Evolutionary conservation across 2,797 vertebrate genomes (phyloP).

Genomic region (Pantherophis vulpinus): DNA sequence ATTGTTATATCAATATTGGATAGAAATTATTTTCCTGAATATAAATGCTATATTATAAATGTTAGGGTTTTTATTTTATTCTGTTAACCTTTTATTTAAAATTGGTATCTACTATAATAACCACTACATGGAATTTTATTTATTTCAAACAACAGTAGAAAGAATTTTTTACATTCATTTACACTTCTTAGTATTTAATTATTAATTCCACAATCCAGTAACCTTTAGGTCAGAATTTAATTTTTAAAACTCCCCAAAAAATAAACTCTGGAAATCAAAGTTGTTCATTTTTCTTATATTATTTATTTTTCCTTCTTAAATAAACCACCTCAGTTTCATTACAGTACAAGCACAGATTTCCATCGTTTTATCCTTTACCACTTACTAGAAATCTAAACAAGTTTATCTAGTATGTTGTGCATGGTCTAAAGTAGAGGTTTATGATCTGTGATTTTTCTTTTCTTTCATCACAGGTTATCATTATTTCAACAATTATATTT

Average conservation of each 20-base stretch:
- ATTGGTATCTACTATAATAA: not conserved
- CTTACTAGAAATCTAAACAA: conserved; percentile 25
- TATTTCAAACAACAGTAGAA: not conserved
- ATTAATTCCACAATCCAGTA: not conserved
- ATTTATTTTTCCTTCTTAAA: conserved; percentile 2
- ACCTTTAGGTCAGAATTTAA: not conserved
- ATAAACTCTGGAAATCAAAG: not conserved
- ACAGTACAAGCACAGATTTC: conserved; percentile 2
- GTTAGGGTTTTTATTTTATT: not conserved
- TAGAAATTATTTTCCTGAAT: not conserved
- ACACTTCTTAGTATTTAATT: not conserved
- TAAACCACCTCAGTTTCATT: not conserved
- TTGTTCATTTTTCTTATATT: not conserved
- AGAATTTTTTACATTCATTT: not conserved
- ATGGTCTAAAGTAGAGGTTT: not conserved
- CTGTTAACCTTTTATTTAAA: not conserved
- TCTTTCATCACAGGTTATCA: not conserved
- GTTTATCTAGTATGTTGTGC: conserved; percentile 10
- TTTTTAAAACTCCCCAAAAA: not conserved
- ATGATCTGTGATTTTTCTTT: conserved; percentile 18
- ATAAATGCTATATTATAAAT: not conserved
- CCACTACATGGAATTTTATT: not conserved
- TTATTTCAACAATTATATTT: conserved; percentile 22
- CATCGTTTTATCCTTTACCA: conserved; percentile 3
- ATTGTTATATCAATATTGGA: not conserved